A percentile compares a stretch with the other conserved stretches of the same genome.
Evolutionary conservation across 2,888 invertebrate genomes (phyloP).

Genomic region (Dicyrtoma fusca): DNA sequence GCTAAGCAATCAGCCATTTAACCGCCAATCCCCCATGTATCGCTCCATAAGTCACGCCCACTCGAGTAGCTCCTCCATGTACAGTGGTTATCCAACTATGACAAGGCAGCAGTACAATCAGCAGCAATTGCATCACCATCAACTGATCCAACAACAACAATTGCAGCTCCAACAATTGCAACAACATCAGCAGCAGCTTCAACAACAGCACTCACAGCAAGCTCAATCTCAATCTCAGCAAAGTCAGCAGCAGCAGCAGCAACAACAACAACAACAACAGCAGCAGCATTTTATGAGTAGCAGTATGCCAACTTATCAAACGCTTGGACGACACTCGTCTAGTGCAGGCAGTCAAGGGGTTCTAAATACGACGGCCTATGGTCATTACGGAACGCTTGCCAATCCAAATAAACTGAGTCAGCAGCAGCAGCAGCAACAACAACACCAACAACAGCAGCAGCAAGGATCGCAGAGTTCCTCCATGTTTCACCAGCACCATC

Average conservation of each 20-base stretch:
- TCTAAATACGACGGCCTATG: constrained; percentile 53
- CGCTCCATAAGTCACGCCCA: constrained; percentile 56
- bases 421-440: constrained; percentile 30
- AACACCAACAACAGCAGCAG: constrained; percentile 30
- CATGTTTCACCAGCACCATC: constrained; percentile 53
- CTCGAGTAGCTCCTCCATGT: constrained; percentile 54
- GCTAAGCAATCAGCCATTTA: constrained; percentile 50
- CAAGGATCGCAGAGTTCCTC: constrained; percentile 14
- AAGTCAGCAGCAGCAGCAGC: constrained; percentile 19
- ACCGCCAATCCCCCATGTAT: constrained; percentile 56
- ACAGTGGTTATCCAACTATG: constrained; percentile 57
- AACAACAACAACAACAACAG: constrained; percentile 34
- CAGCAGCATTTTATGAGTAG: constrained; percentile 50
- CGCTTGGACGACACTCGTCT: constrained; percentile 49
- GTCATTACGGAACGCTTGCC: constrained; percentile 52
- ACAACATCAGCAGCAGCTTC: constrained; percentile 34
- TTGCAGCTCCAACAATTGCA: constrained; percentile 29
- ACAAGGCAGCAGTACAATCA: constrained; percentile 52
- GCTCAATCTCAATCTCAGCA: constrained; percentile 17
- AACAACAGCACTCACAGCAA: constrained; percentile 38
- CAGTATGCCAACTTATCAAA: constrained; percentile 54
- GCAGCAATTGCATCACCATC: constrained; percentile 50
- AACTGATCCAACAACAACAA: constrained; percentile 44
- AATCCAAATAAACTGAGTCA: constrained; percentile 45
- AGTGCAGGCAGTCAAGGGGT: constrained; percentile 47